phyloP scores from a whole-genome alignment of 2,888 invertebrate species.

The Volucella zonaria region DNA sequence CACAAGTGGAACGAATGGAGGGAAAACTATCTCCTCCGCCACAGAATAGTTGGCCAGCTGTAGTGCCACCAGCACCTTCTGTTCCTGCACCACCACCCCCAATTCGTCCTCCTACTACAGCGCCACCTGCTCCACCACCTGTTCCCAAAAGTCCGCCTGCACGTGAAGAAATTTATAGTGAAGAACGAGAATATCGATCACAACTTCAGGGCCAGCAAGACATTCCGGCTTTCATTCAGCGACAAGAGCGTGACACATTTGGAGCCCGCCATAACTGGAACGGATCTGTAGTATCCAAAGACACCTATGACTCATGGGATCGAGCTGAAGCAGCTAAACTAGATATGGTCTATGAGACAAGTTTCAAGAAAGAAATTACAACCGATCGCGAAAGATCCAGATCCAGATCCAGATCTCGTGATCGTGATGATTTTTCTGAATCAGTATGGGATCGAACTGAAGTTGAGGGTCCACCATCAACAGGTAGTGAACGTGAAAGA shows the following conservation, averaged over 20 bases:
- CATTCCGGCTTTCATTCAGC: conserved; percentile 85
- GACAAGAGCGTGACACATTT: conserved; percentile 89
- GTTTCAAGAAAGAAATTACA: conserved; percentile 80
- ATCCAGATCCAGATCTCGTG: conserved; percentile 82
- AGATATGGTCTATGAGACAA: conserved; percentile 81
- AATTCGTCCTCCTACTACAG: conserved; percentile 83
- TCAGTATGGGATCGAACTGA: conserved; percentile 83
- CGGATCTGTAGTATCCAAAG: conserved; percentile 79
- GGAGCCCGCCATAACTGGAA: conserved; percentile 88
- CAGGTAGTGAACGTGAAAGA: conserved; percentile 82
- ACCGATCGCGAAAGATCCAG: conserved; percentile 81
- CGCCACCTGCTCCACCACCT: conserved; percentile 86
- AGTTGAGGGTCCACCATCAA: conserved; percentile 82
- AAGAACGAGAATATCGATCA: conserved; percentile 80
- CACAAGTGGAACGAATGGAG: conserved; percentile 86
- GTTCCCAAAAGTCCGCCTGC: conserved; percentile 86
- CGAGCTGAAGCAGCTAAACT: conserved; percentile 82
- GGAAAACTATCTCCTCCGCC: conserved; percentile 84
- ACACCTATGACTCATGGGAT: conserved; percentile 82
- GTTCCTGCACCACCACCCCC: conserved; percentile 86
- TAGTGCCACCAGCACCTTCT: conserved; percentile 86
- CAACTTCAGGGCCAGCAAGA: conserved; percentile 77
- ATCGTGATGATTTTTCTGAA: conserved; percentile 82
- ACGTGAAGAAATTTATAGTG: conserved; percentile 71
- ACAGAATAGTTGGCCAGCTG: conserved; percentile 86